These are phyloP conservation scores for Rhagoletis zephyria DNA, from an alignment of 1,140 invertebrate genomes.

Conservation along the genomic window DNA sequence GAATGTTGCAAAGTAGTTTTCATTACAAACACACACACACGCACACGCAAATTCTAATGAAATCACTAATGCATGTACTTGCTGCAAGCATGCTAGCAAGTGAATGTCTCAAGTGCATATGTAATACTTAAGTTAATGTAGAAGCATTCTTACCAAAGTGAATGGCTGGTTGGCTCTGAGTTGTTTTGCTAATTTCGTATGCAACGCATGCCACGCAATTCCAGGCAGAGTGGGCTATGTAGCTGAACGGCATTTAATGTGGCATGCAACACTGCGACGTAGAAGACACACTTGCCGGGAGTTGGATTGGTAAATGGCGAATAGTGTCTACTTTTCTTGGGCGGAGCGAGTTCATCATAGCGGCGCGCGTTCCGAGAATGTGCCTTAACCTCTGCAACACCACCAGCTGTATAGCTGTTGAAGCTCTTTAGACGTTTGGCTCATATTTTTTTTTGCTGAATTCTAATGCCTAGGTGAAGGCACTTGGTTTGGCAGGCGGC, in stretches of 20 bases:
- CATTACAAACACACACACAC: not conserved
- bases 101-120: constrained; percentile 24
- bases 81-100: not conserved
- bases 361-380: not conserved
- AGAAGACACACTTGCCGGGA: not conserved
- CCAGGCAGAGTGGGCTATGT: not conserved
- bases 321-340: not conserved
- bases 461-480: not conserved
- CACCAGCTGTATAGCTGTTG: not conserved
- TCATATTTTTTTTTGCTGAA: not conserved
- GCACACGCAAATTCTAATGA: not conserved
- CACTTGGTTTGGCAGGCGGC: not conserved
- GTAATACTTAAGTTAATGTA: not conserved
- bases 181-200: constrained; percentile 46
- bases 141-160: not conserved
- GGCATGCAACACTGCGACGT: constrained; percentile 7
- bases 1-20: not conserved
- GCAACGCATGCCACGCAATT: constrained; percentile 46
- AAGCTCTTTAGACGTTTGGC: not conserved
- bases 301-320: not conserved
- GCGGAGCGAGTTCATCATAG: constrained; percentile 26
- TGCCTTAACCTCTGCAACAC: constrained; percentile 21
- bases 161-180: not conserved
- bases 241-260: constrained; percentile 50
- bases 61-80: not conserved